phyloP scores from a whole-genome alignment of 1,140 invertebrate species.

The Euwallacea similis region DNA sequence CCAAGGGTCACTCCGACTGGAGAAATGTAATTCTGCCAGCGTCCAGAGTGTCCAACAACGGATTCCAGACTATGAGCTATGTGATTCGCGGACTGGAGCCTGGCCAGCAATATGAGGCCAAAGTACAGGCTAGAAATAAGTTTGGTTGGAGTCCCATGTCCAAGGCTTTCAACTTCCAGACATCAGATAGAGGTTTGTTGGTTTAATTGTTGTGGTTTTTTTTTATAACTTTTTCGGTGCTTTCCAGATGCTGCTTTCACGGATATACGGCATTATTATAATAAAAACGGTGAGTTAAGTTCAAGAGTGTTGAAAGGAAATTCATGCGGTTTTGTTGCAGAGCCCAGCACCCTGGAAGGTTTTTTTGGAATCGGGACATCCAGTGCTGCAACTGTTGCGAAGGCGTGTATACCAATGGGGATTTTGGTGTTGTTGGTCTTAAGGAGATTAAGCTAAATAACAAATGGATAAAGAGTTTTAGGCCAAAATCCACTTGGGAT shows the following conservation, averaged over 20 bases:
- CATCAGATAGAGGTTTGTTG: slow-evolving; percentile 49
- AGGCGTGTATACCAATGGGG: not conserved
- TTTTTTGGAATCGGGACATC: slow-evolving; percentile 21
- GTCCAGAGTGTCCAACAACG: slow-evolving; percentile 46
- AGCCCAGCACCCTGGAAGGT: slow-evolving; percentile 13
- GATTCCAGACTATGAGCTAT: slow-evolving; percentile 63
- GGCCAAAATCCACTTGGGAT: no score
- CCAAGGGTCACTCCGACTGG: slow-evolving; percentile 58
- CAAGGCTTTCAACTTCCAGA: slow-evolving; percentile 60
- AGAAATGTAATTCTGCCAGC: slow-evolving; percentile 63
- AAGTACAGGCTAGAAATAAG: slow-evolving; percentile 64
- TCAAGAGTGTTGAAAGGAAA: not conserved
- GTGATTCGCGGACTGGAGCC: slow-evolving; percentile 62
- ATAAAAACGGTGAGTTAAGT: slow-evolving; percentile 9
- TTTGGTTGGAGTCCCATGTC: slow-evolving; percentile 65
- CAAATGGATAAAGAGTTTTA: no score
- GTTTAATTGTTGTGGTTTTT: not conserved
- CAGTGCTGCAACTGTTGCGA: not conserved
- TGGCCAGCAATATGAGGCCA: slow-evolving; percentile 64
- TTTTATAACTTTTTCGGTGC: not conserved
- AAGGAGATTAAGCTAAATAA: no score
- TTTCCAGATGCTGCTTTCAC: slow-evolving; percentile 11
- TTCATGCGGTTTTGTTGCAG: slow-evolving; percentile 15
- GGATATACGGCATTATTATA: slow-evolving; percentile 12
- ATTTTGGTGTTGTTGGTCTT: not conserved